phyloP scores from a whole-genome alignment of 2,888 invertebrate genomes.

The Dione juno region DNA sequence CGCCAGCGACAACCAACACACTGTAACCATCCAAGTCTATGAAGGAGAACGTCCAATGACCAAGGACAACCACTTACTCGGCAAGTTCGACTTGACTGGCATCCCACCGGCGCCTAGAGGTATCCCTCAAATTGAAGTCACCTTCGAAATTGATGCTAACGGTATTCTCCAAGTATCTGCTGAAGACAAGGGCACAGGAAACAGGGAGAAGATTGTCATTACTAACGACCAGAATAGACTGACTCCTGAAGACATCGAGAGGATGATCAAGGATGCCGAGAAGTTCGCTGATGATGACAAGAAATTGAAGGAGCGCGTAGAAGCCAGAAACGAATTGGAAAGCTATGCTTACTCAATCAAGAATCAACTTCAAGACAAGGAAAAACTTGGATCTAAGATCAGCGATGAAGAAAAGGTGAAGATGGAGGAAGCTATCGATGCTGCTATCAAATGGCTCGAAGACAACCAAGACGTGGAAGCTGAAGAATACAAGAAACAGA shows the following conservation, averaged over 20 bases:
- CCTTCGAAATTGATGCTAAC: constrained; percentile 97
- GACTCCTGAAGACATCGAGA: constrained; percentile 98
- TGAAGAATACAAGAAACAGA: constrained; percentile 96
- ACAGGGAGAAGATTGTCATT: constrained; percentile 99
- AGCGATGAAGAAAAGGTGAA: constrained; percentile 95
- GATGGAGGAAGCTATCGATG: constrained; percentile 98
- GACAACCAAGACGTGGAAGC: constrained; percentile 96
- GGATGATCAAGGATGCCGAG: constrained; percentile 99
- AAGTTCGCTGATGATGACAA: constrained; percentile 99
- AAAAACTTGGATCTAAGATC: constrained; percentile 96
- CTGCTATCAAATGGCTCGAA: constrained; percentile 98
- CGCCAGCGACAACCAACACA: constrained; percentile 99
- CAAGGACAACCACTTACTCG: constrained; percentile 99
- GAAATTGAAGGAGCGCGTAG: constrained; percentile 97
- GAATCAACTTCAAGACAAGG: constrained; percentile 98
- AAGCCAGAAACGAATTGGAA: constrained; percentile 98
- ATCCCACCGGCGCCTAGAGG: constrained; percentile 97
- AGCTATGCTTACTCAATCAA: constrained; percentile 98
- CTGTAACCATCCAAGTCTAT: constrained; percentile 99
- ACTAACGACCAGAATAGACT: constrained; percentile 99
- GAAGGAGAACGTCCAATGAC: constrained; percentile 99
- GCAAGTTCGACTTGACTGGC: constrained; percentile 98
- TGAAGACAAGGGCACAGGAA: constrained; percentile 99
- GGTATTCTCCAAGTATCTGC: constrained; percentile 98
- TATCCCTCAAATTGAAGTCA: constrained; percentile 97